Conservation (phyloP, 1,140 invertebrate species). For the Wasmannia auropunctata region DNA sequence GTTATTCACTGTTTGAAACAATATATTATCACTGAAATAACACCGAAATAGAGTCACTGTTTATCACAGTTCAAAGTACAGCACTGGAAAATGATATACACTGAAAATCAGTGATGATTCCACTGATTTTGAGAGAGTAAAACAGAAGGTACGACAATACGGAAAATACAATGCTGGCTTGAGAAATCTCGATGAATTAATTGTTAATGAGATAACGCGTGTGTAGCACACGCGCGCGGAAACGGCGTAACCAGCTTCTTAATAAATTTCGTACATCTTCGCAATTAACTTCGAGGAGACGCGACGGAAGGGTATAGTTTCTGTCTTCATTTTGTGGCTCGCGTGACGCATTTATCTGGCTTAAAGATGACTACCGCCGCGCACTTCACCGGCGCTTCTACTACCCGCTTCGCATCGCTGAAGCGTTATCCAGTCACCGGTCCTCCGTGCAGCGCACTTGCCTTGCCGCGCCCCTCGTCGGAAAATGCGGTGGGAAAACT, state of each 20-base stretch:
- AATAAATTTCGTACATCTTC: neutral
- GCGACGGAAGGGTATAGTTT: neutral
- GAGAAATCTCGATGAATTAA: neutral
- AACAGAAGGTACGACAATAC: too few relatives aligned
- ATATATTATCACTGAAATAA: too few relatives aligned
- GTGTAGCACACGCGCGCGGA: neutral
- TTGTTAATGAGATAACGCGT: neutral
- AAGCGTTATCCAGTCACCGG: conserved; percentile 16
- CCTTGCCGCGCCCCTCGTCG: neutral
- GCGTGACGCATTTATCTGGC: conserved; percentile 12
- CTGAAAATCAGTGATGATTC: too few relatives aligned
- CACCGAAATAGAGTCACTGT: too few relatives aligned
- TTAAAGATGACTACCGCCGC: neutral
- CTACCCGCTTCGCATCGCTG: neutral
- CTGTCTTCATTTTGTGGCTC: neutral
- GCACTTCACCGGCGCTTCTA: too few relatives aligned
- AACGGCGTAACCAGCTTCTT: neutral
- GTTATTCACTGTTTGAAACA: too few relatives aligned
- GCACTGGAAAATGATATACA: too few relatives aligned
- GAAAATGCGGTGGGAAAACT: conserved; percentile 55
- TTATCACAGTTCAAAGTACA: too few relatives aligned
- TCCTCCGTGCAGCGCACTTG: neutral
- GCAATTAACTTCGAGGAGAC: neutral
- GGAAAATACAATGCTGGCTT: neutral
- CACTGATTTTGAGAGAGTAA: too few relatives aligned